Percentiles rank a stretch among this genome's conserved stretches.
Conservation (phyloP, 1,140 invertebrate species). For the Scaptomyza pallida region DNA sequence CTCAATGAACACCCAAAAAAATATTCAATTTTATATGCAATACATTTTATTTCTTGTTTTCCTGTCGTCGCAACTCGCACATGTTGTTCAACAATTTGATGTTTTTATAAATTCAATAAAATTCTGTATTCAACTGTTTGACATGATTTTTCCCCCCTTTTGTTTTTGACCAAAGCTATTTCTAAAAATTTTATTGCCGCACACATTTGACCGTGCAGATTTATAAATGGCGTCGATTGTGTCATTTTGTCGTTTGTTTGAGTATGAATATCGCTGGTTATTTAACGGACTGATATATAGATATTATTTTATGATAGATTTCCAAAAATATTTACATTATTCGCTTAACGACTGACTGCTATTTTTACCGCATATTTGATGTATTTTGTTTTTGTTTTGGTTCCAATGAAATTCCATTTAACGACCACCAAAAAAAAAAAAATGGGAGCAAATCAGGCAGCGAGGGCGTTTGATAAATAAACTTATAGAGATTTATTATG, state of each 20-base stretch:
- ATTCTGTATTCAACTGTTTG: slow-evolving; percentile 23
- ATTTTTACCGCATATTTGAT: slow-evolving; percentile 19
- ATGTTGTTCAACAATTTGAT: slow-evolving; percentile 10
- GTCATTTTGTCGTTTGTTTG: slow-evolving; percentile 13
- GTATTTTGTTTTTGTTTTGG: slow-evolving; percentile 25
- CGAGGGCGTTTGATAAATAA: slow-evolving; percentile 51
- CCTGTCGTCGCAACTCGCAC: slow-evolving; percentile 7
- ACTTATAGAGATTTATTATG: slow-evolving; percentile 54
- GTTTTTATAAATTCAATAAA: slow-evolving; percentile 40
- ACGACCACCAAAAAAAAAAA: background rate
- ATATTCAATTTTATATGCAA: background rate
- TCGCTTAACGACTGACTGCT: slow-evolving; percentile 21
- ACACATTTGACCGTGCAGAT: slow-evolving; percentile 15
- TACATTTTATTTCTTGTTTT: slow-evolving; percentile 1
- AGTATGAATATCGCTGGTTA: slow-evolving; percentile 3
- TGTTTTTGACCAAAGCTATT: slow-evolving; percentile 2
- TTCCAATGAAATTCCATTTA: slow-evolving; percentile 58
- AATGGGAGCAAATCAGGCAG: slow-evolving; percentile 11
- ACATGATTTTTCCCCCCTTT: too few relatives aligned
- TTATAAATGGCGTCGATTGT: slow-evolving; percentile 1
- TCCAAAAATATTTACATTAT: slow-evolving; percentile 41
- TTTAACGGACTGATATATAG: too few relatives aligned
- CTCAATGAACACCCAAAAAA: background rate
- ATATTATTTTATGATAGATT: slow-evolving; percentile 32
- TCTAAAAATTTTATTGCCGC: slow-evolving; percentile 14